Percentiles rank a stretch among this genome's conserved stretches.
Evolutionary conservation across 2,888 invertebrate genomes (phyloP).

Genomic region (Heteromyza rotundicornis): DNA sequence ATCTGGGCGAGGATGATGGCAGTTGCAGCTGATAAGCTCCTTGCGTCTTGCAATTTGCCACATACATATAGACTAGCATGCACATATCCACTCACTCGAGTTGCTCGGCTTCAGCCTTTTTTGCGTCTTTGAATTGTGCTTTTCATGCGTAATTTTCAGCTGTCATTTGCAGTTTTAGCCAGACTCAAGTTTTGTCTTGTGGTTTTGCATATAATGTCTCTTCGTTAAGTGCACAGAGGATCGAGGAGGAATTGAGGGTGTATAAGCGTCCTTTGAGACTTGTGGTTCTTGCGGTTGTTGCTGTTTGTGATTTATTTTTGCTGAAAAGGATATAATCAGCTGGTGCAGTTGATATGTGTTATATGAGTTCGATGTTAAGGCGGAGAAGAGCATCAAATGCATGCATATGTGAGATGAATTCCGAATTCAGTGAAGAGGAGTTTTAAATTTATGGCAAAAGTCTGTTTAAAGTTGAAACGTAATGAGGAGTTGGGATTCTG

Average conservation of each 20-base stretch:
- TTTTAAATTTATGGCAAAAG: no score
- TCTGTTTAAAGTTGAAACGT: no score
- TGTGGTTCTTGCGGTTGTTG: constrained; percentile 17
- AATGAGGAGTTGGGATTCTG: no score
- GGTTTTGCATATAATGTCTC: constrained; percentile 5
- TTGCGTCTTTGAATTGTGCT: constrained; percentile 28
- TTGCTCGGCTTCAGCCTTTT: not conserved
- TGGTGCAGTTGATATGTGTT: no score
- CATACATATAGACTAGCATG: not conserved
- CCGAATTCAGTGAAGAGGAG: no score
- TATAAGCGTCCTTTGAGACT: constrained; percentile 15
- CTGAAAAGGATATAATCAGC: not conserved
- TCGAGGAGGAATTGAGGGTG: not conserved
- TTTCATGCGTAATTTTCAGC: constrained; percentile 16
- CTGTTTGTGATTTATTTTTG: constrained; percentile 22
- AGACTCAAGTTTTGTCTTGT: not conserved
- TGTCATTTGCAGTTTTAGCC: not conserved
- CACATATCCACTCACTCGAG: constrained; percentile 3
- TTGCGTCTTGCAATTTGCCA: not conserved
- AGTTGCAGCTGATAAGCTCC: not conserved
- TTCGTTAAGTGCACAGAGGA: not conserved
- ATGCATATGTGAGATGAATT: no score
- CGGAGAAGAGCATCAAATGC: no score
- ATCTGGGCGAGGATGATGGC: not conserved
- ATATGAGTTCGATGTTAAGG: no score